These are phyloP conservation scores for Athene cunicularia DNA, from an alignment of 2,113 vertebrate genomes.

Conservation along the genomic window DNA sequence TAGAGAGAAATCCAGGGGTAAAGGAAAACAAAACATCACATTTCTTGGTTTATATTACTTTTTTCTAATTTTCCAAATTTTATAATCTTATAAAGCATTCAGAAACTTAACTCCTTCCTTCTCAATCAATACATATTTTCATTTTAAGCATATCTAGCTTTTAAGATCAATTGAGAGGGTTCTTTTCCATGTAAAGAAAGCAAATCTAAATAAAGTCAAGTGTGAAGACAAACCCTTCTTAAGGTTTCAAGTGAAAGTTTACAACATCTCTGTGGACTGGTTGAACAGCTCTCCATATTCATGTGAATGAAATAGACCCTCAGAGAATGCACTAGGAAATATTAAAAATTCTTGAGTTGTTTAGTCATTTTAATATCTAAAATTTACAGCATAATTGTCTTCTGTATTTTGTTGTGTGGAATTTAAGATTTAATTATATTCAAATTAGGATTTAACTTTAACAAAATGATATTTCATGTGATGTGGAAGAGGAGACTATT, in stretches of 20 bases:
- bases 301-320: neutral
- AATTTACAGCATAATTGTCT: neutral
- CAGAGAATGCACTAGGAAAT: neutral
- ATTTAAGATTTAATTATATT: neutral
- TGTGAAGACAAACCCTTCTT: neutral
- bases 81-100: neutral
- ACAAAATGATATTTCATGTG: neutral
- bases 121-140: neutral
- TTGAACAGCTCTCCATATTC: neutral
- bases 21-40: neutral
- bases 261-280: neutral
- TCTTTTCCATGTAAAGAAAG: neutral
- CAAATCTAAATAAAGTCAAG: neutral
- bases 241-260: neutral
- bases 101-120: neutral
- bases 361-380: neutral
- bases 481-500: neutral
- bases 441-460: neutral
- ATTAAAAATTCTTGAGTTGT: neutral
- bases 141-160: neutral
- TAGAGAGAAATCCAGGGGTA: neutral
- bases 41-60: neutral
- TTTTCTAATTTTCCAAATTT: neutral
- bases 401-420: neutral
- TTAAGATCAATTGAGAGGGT: neutral